Base-by-base conservation (phyloP, 2,797 vertebrate species). In the Pyrrhura leucotis region DNA sequence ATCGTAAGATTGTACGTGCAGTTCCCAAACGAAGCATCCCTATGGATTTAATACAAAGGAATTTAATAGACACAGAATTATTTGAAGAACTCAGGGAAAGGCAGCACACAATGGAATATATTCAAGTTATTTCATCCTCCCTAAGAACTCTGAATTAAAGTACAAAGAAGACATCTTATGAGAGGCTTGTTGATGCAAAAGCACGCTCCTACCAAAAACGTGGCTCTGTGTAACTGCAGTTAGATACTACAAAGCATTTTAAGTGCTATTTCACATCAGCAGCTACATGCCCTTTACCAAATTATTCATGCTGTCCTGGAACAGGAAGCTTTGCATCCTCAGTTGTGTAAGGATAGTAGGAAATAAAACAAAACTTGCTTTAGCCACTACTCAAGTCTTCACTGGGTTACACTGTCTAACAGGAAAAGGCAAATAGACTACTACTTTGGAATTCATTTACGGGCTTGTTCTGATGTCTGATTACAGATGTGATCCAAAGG, bases 11-110 rank as follows among this genome's bases (percentile, higher is more conserved):
- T 99, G 97, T 98, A 99, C 44, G 98, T 99, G 97, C 98, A 99
- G 93, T 98, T 99, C 94, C 99, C 99, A 97, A 99, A 99, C 12
- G 99, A 99, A 61, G 99, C 99, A 74, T 99, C 99, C 97, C 99
- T 99, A 95, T 19, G 93, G 97, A 95, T 93, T 71, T 77, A 97
- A 97, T 84, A 79, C 66, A 91, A 96, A 42, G 59, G 1, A 76
- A 85, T 77, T 97, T 95, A 97, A 95, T 17, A 92, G 44, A 82
- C 35, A 50, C 7, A 50, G 17, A 54, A 58, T 65, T 77, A 83
- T 67, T 80, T 79, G 40, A 95, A 63, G 54, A 86, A 72, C 40
- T 20, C 5, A 2, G 28, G 40, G 71, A 88, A 95, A 91, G 18
- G n/a, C 7, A 85, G 14, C 44, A 73, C 58, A 80, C 26, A 63